Base-by-base conservation (phyloP, 2,888 invertebrate species). In the Eupithecia tripunctaria region DNA sequence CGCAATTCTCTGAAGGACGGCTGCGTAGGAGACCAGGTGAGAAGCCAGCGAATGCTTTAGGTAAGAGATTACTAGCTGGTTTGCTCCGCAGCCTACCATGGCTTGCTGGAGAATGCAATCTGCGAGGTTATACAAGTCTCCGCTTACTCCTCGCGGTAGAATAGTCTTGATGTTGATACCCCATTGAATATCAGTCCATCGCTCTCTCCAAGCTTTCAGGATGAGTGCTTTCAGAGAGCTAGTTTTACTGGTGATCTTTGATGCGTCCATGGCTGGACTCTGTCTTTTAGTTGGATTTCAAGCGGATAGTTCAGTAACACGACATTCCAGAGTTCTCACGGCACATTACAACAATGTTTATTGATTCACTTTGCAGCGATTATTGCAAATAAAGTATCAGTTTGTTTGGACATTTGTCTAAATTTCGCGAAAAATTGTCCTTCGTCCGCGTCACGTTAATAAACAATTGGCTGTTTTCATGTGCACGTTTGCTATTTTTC, bases 141-240 rank as follows among this genome's bases (percentile, higher is more conserved):
- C 98, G 85, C 97, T 98, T 1, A 98, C 98, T n/a, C 98, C 98
- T 86, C 98, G 94, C 0, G 98, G 98, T 75, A 97, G 91, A 79
- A 97, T 97, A n/a, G 97, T 97, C 95, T 99, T 99, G 71, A 99
- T 98, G 85, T 98, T 98, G 80, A 98, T 98, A 56, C 98, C 98
- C 99, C 99, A 99, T 91, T 98, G 98, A 63, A 98, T 96, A 89
- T 99, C 99, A 1, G 97, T 97, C 99, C 99, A 99, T 75, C 99
- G 95, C 92, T 99, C 99, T 82, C 98, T 95, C 99, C 99, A 99
- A 66, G 99, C 99, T 88, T 96, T 95, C 72, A 98, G 92, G 80
- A 98, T 94, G 36, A 98, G 93, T 73, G 97, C 97, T 90, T 97
- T 97, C 66, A 97, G 89, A 73, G 97, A 96, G 89, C 97, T 97